A percentile compares a stretch with the other conserved stretches of the same genome.
Conservation (phyloP, 2,797 vertebrate genomes). For the Ctenochaetus hawaiiensis region DNA sequence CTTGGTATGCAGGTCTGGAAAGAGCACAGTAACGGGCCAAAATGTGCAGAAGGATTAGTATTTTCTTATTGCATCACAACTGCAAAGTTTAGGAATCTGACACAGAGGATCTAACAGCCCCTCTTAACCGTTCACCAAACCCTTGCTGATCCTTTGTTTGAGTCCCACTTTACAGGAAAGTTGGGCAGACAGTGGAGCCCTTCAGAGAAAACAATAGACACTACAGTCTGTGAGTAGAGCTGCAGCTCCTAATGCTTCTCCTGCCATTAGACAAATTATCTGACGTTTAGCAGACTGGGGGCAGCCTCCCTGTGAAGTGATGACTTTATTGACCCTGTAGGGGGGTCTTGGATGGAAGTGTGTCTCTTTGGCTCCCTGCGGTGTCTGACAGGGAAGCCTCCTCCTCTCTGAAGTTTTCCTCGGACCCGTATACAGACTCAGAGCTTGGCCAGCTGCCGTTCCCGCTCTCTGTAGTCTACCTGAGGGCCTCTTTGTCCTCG, state of each 20-base stretch:
- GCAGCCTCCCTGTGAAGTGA: conserved; percentile 72
- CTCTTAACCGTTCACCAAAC: conserved; percentile 43
- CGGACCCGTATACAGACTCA: conserved; percentile 59
- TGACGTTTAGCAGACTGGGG: conserved; percentile 78
- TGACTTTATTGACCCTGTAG: conserved; percentile 84
- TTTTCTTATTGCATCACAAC: not conserved
- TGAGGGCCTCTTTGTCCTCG: conserved; percentile 78
- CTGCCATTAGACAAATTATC: conserved; percentile 83
- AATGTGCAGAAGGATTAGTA: not conserved
- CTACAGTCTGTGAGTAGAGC: conserved; percentile 58
- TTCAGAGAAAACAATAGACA: conserved; percentile 69
- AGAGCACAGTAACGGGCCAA: not conserved
- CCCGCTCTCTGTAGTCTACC: conserved; percentile 78
- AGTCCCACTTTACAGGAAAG: conserved; percentile 58
- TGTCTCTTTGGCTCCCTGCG: conserved; percentile 77
- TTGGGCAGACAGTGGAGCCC: conserved; percentile 46
- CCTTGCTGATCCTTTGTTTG: conserved; percentile 72
- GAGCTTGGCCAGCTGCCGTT: conserved; percentile 78
- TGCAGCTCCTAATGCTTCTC: conserved; percentile 68
- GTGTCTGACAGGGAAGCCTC: conserved; percentile 58
- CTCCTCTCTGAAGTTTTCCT: conserved; percentile 72
- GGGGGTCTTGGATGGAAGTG: conserved; percentile 81
- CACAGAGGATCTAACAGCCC: conserved; percentile 46
- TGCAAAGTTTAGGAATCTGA: conserved; percentile 53
- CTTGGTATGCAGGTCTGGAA: not conserved